Evolutionary conservation across 2,797 vertebrate genomes (phyloP).

Genomic region (Schizothorax lantsangensis): DNA sequence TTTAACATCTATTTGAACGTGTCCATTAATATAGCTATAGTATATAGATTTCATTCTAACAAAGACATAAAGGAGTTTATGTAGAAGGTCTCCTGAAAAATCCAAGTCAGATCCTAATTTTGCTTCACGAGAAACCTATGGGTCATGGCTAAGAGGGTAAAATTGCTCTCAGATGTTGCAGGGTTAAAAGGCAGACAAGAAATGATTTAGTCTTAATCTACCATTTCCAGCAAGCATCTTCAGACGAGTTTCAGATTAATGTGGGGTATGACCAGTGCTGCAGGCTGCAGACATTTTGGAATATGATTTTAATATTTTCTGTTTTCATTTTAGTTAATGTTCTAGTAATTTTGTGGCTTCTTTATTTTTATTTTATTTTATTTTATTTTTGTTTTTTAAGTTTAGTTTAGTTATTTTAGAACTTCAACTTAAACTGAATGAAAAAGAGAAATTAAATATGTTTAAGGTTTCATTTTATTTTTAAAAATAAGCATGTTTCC

Average conservation of each 20-base stretch:
- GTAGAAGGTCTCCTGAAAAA: not conserved
- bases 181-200: not conserved
- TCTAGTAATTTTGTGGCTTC: not conserved
- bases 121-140: not conserved
- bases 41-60: not conserved
- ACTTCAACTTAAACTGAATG: no score
- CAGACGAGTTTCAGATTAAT: not conserved
- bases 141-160: not conserved
- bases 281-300: not conserved
- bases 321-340: not conserved
- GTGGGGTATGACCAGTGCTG: not conserved
- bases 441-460: no score
- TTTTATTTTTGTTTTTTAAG: not conserved
- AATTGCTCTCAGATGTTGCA: slow-evolving; percentile 12
- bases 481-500: no score
- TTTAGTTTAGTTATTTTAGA: not conserved
- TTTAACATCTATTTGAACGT: not conserved
- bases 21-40: not conserved
- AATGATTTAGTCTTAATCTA: not conserved
- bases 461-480: no score
- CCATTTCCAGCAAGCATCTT: not conserved
- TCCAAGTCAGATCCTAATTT: no score
- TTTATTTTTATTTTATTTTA: not conserved
- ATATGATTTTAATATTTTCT: not conserved
- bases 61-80: not conserved